phyloP scores from a whole-genome alignment of 2,888 invertebrate genomes.

The Phengaris alcon region DNA sequence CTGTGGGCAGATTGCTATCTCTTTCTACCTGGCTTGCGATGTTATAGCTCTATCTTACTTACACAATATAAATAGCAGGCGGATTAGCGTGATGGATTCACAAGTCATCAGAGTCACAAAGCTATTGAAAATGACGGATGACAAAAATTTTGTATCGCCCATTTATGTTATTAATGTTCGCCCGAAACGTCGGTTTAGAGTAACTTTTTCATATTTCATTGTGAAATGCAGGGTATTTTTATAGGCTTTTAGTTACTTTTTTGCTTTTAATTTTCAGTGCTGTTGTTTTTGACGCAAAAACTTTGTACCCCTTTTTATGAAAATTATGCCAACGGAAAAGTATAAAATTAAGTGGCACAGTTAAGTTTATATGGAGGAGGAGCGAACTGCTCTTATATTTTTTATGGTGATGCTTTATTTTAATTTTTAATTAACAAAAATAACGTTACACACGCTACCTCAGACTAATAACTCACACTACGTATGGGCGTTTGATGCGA shows the following conservation, averaged over 20 bases:
- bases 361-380: too few species aligned
- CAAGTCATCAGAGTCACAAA: neutral
- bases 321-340: too few species aligned
- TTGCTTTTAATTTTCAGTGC: neutral
- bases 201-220: constrained; percentile 4
- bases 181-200: neutral
- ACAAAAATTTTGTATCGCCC: neutral
- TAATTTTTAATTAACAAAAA: too few species aligned
- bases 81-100: neutral
- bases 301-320: too few species aligned
- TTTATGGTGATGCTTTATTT: too few species aligned
- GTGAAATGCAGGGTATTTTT: neutral
- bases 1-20: too few species aligned
- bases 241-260: neutral
- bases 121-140: constrained; percentile 7
- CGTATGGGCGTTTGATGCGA: too few species aligned
- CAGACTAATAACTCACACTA: too few species aligned
- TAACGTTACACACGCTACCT: too few species aligned
- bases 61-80: neutral
- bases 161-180: neutral
- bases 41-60: neutral
- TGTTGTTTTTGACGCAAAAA: neutral
- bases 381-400: too few species aligned
- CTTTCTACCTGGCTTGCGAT: neutral
- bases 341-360: too few species aligned